Base-by-base conservation (phyloP, 2,113 vertebrate species). In the Rhegmatorhina hoffmannsi region DNA sequence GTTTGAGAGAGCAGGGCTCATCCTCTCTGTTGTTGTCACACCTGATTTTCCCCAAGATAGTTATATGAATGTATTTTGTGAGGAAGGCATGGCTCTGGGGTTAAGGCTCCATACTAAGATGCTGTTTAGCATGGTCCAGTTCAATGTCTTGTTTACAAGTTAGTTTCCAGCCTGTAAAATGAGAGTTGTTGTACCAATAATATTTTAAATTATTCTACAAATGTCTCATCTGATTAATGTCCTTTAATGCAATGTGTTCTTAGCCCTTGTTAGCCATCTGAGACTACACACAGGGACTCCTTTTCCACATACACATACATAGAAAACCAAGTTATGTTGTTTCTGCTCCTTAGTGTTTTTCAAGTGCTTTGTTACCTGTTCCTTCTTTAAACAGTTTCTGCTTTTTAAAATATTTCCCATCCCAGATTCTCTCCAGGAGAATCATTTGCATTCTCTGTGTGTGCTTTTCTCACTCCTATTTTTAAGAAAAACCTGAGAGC, bases 81-180 rank as follows among this genome's bases (percentile, higher is more conserved):
- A 58, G 23, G 28, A 74, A 74, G n/a, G 10, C 9, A 0, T 36
- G 2, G 7, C 62, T 83, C 43, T 85, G 46, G 31, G 31, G 16
- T 59, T 80, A 69, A 84, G 74, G 10, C 36, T 80, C 28, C 62
- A 62, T 58, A 24, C 13, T 46, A 2, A 18, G 23, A 50, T 6
- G 7, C 50, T 88, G 11, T 29, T 73, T 79, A 40, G 19, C 46
- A 34, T 77, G 67, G 23, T 69, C 59, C 43, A 62, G 6, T 40
- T 77, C 68, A 46, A 13, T 56, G 50, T 18, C 20, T 55, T 62
- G 53, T 84, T 77, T 80, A 36, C 38, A 49, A 66, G 18, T 49
- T 73, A 70, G 15, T 70, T 82, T 87, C 33, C 46, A 87, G 34
- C 43, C 66, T 93, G 74, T 79, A 85, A 62, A 93, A 80, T 17